Conservation (phyloP, 2,113 vertebrate genomes). For the Menura novaehollandiae region DNA sequence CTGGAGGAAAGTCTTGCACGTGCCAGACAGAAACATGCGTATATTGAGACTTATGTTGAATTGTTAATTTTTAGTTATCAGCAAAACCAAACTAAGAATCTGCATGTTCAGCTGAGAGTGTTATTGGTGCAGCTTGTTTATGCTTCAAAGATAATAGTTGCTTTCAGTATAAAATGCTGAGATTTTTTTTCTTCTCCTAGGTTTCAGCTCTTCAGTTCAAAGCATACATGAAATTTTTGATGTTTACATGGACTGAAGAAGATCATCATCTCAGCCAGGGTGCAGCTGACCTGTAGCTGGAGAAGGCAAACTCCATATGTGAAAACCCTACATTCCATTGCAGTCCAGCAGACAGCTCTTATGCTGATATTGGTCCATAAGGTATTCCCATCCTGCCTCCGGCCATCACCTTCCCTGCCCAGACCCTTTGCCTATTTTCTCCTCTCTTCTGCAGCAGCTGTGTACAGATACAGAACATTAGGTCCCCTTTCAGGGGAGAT, state of each 20-base stretch:
- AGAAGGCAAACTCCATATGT: neutral
- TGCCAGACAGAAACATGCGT: neutral
- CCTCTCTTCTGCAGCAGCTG: neutral
- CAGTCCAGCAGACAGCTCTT: neutral
- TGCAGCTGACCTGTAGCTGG: neutral
- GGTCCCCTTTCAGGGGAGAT: neutral
- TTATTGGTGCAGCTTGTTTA: neutral
- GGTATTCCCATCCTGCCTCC: neutral
- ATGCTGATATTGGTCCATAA: neutral
- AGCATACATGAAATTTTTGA: neutral
- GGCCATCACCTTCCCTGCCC: neutral
- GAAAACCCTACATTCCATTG: neutral
- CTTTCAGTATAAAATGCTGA: neutral
- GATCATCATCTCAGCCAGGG: neutral
- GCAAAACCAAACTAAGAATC: slow-evolving; percentile 34
- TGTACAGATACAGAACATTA: neutral
- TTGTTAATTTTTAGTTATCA: slow-evolving; percentile 33
- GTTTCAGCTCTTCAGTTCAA: neutral
- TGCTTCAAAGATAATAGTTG: neutral
- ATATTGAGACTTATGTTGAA: slow-evolving; percentile 14
- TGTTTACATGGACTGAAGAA: neutral
- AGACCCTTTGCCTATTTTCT: neutral
- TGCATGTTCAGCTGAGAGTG: neutral
- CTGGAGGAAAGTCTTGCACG: neutral
- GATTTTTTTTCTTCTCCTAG: neutral